Conservation (phyloP, 2,113 vertebrate genomes). For the Hyperopisus bebe region DNA sequence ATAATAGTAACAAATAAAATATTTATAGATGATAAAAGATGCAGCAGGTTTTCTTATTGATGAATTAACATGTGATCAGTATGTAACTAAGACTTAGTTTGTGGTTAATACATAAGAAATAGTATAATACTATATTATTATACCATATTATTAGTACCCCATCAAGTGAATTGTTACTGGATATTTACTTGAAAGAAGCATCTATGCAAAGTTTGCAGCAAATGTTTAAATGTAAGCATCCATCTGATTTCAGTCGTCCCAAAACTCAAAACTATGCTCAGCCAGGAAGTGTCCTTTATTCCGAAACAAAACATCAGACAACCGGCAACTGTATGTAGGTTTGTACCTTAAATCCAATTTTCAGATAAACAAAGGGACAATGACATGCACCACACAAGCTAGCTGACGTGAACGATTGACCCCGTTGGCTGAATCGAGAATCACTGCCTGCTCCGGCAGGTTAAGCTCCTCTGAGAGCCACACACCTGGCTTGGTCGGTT, state of each 20-base stretch:
- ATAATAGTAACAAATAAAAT: too few relatives aligned
- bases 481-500: slow-evolving; percentile 95
- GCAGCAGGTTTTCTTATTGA: too few relatives aligned
- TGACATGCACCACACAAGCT: background rate
- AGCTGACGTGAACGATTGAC: background rate
- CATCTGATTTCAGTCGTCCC: background rate
- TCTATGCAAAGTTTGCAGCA: background rate
- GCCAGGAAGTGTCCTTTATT: background rate
- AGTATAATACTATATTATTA: too few relatives aligned
- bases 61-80: too few relatives aligned
- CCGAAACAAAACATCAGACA: background rate
- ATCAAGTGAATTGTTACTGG: too few relatives aligned
- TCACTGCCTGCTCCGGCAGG: slow-evolving; percentile 64
- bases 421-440: slow-evolving; percentile 51
- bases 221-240: background rate
- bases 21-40: too few relatives aligned
- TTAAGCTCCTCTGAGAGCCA: slow-evolving; percentile 56
- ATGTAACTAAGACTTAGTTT: too few relatives aligned
- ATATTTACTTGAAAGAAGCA: background rate
- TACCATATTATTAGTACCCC: too few relatives aligned
- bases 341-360: background rate
- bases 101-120: too few relatives aligned
- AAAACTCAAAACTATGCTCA: background rate
- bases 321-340: background rate
- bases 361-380: background rate